Percentiles rank a stretch among this genome's conserved stretches.
Conservation (phyloP, 2,888 invertebrate species). For the Coleophora deauratella region DNA sequence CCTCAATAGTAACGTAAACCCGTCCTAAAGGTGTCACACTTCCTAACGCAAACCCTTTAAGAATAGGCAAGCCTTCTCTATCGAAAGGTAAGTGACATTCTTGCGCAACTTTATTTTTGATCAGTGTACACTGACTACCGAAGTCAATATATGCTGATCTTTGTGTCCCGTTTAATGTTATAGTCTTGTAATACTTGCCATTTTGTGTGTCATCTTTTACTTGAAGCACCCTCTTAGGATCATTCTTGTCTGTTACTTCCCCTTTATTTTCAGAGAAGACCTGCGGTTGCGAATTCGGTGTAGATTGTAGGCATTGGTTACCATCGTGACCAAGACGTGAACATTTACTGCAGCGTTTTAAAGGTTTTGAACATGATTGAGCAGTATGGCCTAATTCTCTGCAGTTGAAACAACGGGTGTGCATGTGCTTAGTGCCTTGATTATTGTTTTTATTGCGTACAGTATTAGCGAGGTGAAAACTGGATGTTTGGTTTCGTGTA, state of each 20-base stretch:
- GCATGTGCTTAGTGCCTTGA: neutral
- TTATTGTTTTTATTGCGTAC: neutral
- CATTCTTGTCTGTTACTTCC: no score
- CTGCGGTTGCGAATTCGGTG: neutral
- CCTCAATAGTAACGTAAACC: neutral
- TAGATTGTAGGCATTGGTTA: neutral
- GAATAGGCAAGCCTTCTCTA: neutral
- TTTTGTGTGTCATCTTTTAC: neutral
- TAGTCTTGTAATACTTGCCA: slow-evolving; percentile 3
- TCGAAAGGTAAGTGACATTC: neutral
- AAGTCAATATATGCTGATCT: slow-evolving; percentile 8
- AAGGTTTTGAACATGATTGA: neutral
- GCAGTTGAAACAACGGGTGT: neutral
- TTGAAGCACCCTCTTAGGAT: neutral
- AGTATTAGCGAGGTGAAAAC: no score
- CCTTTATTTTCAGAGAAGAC: no score
- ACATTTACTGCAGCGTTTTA: neutral
- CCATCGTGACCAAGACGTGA: neutral
- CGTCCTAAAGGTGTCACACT: neutral
- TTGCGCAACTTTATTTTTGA: neutral
- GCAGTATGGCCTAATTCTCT: neutral
- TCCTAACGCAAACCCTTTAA: slow-evolving; percentile 9
- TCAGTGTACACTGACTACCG: slow-evolving; percentile 11
- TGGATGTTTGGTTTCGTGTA: no score
- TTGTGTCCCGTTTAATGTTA: slow-evolving; percentile 1